Evolutionary conservation across 2,888 invertebrate genomes (phyloP).

Genomic region (Macaria notata): DNA sequence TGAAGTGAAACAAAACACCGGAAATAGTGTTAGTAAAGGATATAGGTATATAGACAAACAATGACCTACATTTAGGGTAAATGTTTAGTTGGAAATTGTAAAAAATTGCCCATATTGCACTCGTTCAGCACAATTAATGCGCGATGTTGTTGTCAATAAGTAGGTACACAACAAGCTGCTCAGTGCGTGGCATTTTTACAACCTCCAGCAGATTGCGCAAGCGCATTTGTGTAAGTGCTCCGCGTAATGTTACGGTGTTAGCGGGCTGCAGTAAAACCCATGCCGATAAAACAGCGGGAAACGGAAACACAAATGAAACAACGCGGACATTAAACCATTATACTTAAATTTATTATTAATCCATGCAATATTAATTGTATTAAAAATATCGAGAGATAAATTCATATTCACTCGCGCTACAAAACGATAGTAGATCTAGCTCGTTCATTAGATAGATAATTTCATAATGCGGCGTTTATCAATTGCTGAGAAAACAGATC

Average conservation of each 20-base stretch:
- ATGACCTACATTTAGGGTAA: too few relatives aligned
- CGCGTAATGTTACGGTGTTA: slow-evolving; percentile 19
- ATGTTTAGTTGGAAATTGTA: too few relatives aligned
- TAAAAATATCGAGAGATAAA: slow-evolving; percentile 75
- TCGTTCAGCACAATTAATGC: slow-evolving; percentile 7
- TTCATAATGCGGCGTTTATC: slow-evolving; percentile 69
- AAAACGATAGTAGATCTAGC: slow-evolving; percentile 66
- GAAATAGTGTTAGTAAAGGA: too few relatives aligned
- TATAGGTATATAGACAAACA: too few relatives aligned
- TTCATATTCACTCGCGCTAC: slow-evolving; percentile 65
- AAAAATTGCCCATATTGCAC: too few relatives aligned
- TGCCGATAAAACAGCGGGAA: slow-evolving; percentile 24
- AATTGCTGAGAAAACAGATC: slow-evolving; percentile 73
- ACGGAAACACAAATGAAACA: slow-evolving; percentile 64
- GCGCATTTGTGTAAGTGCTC: slow-evolving; percentile 21
- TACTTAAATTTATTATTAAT: slow-evolving; percentile 80
- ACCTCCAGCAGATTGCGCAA: slow-evolving; percentile 20
- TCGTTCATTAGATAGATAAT: slow-evolving; percentile 61
- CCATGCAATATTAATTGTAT: slow-evolving; percentile 67
- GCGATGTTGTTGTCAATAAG: slow-evolving; percentile 22
- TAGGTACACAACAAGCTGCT: slow-evolving; percentile 13
- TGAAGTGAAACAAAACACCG: too few relatives aligned
- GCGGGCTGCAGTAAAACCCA: slow-evolving; percentile 26
- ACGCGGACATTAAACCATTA: slow-evolving; percentile 65
- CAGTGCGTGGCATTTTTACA: slow-evolving; percentile 26